Conservation (phyloP, 2,113 vertebrate genomes). For the Pelodiscus sinensis region DNA sequence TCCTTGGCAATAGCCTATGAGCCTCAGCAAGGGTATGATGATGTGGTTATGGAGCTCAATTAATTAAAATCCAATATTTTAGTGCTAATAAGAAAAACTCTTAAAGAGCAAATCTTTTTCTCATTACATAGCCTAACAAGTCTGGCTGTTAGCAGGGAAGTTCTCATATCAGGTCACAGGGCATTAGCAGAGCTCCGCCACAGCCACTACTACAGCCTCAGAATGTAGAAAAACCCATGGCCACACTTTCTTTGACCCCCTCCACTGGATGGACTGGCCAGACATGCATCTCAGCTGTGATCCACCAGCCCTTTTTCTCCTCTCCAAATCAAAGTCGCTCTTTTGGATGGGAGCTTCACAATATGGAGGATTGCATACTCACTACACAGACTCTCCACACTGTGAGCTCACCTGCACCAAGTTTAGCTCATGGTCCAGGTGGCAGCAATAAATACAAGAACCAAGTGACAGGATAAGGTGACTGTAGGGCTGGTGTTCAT, state of each 20-base stretch:
- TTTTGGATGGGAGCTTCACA: background rate
- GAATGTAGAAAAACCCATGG: background rate
- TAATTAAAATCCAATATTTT: background rate
- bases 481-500: background rate
- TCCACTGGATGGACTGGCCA: background rate
- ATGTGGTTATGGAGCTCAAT: background rate
- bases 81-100: accelerated
- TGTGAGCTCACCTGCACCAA: background rate
- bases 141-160: background rate
- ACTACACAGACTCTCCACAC: background rate
- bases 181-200: background rate
- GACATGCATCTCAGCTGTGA: background rate
- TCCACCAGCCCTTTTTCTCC: background rate
- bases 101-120: background rate
- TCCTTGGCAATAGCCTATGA: background rate
- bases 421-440: background rate
- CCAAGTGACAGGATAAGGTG: background rate
- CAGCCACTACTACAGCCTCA: background rate
- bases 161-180: background rate
- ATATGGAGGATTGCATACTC: background rate
- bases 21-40: background rate
- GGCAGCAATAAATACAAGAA: background rate
- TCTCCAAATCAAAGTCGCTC: background rate
- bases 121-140: background rate
- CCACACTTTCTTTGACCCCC: background rate